A percentile compares a stretch with the other conserved stretches of the same genome.
Conservation (phyloP, 2,113 vertebrate species). For the Rhinoptilus africanus region DNA sequence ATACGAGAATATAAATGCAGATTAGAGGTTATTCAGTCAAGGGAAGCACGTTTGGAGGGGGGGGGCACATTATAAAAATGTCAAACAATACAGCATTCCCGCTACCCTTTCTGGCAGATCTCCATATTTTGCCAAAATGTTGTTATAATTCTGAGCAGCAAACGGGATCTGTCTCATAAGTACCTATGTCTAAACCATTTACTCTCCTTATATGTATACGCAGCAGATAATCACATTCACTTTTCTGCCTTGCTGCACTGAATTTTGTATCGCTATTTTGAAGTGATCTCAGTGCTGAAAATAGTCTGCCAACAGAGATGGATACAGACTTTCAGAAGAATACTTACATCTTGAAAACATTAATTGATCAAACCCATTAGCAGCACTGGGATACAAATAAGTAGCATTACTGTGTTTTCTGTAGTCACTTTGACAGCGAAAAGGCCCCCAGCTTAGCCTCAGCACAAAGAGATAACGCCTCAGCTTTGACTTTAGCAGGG, state of each 20-base stretch:
- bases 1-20: slow-evolving; percentile 50
- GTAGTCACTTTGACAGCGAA: not conserved
- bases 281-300: slow-evolving; percentile 14
- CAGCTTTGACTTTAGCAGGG: not conserved
- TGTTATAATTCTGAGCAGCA: slow-evolving; percentile 1
- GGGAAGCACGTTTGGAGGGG: not conserved
- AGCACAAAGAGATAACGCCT: not conserved
- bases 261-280: slow-evolving; percentile 20
- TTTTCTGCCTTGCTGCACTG: not conserved
- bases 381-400: not conserved
- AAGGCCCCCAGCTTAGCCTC: not conserved
- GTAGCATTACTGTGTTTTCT: not conserved
- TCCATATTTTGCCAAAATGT: not conserved
- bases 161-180: not conserved
- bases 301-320: not conserved
- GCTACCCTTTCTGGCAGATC: slow-evolving; percentile 17
- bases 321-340: slow-evolving; percentile 3
- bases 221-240: not conserved
- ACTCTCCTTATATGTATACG: not conserved
- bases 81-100: not conserved
- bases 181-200: not conserved
- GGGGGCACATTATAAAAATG: slow-evolving; percentile 24
- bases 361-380: not conserved
- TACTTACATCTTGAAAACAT: not conserved
- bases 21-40: slow-evolving; percentile 69